Conservation (phyloP, 1,140 invertebrate genomes). For the Trachymyrmex cornetzi region DNA sequence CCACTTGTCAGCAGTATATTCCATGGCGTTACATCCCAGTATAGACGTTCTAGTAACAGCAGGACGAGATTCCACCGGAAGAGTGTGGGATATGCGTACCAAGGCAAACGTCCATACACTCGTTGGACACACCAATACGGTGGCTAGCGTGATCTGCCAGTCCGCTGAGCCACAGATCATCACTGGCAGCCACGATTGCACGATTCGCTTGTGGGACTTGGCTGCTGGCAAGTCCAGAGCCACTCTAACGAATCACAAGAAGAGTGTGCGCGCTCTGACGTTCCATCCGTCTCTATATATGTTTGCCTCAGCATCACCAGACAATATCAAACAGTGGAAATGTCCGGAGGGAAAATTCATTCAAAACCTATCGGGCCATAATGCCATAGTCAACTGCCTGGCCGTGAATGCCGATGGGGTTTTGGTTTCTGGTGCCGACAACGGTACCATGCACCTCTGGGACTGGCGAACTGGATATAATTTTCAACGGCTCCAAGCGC, state of each 20-base stretch:
- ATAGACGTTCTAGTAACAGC: constrained; percentile 98
- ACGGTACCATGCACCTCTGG: constrained; percentile 99
- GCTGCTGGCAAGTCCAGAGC: constrained; percentile 97
- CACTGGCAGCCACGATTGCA: constrained; percentile 94
- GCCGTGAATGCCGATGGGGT: constrained; percentile 98
- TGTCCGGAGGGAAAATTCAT: constrained; percentile 98
- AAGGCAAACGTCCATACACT: constrained; percentile 99
- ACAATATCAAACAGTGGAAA: constrained; percentile 99
- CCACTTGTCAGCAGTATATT: constrained; percentile 98
- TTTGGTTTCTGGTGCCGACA: constrained; percentile 98
- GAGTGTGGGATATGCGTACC: constrained; percentile 99
- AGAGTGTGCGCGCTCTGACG: constrained; percentile 96
- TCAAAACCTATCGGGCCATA: constrained; percentile 99
- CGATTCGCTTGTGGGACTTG: constrained; percentile 98
- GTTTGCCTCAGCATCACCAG: constrained; percentile 98
- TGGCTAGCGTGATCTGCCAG: constrained; percentile 97
- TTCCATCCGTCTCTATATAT: constrained; percentile 98
- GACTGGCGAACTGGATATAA: constrained; percentile 99
- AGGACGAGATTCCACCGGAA: constrained; percentile 97
- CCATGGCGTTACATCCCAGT: constrained; percentile 97
- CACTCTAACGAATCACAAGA: constrained; percentile 99
- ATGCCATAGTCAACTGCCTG: constrained; percentile 98
- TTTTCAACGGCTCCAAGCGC: constrained; percentile 92
- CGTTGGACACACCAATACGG: constrained; percentile 98
- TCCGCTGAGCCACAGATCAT: constrained; percentile 96